These are phyloP conservation scores for Brachyistius frenatus DNA, from an alignment of 2,113 vertebrate species.

Conservation along the genomic window DNA sequence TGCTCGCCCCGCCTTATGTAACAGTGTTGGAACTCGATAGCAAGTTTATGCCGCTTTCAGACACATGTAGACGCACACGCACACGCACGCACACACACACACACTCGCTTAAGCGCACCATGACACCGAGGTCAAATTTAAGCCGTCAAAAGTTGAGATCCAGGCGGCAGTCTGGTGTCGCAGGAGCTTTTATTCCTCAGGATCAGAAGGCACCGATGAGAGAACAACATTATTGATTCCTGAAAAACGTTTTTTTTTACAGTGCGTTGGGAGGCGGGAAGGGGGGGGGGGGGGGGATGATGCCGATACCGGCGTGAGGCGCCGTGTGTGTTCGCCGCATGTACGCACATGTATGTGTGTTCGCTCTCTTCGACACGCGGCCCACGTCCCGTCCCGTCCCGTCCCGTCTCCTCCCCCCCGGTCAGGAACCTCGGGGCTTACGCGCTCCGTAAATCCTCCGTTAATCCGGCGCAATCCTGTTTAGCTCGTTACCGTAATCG, in stretches of 20 bases:
- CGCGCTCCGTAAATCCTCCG: constrained; percentile 40
- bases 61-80: constrained; percentile 32
- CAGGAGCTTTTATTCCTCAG: too few relatives aligned
- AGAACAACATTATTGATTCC: too few relatives aligned
- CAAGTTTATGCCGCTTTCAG: not conserved
- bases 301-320: too few relatives aligned
- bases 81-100: constrained; percentile 28
- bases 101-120: constrained; percentile 21
- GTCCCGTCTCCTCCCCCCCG: constrained; percentile 23
- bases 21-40: constrained; percentile 52
- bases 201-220: too few relatives aligned
- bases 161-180: not conserved
- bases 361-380: constrained; percentile 43
- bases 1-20: constrained; percentile 38
- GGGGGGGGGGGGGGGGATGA: too few relatives aligned
- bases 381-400: constrained; percentile 6
- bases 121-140: constrained; percentile 40
- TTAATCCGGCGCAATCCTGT: constrained; percentile 71
- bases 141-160: not conserved
- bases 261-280: too few relatives aligned
- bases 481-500: constrained; percentile 75
- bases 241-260: too few relatives aligned
- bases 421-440: constrained; percentile 45
- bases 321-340: constrained; percentile 43
- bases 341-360: not conserved